Percentiles rank a stretch among this genome's conserved stretches.
phyloP scores from a whole-genome alignment of 1,140 invertebrate genomes.

The Musca vetustissima region DNA sequence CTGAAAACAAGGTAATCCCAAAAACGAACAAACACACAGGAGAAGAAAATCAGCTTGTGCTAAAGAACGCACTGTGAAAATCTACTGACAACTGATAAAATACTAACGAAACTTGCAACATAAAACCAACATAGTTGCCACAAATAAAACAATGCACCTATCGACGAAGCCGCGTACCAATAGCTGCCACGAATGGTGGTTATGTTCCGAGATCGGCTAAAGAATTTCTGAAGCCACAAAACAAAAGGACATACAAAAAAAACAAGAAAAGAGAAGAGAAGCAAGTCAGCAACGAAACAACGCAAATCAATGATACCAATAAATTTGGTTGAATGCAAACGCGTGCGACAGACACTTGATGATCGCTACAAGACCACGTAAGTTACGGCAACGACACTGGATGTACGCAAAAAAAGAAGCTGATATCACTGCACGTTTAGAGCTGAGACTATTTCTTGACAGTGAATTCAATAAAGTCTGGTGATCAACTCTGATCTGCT shows the following conservation, averaged over 20 bases:
- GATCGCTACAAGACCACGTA: not conserved
- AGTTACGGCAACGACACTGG: constrained; percentile 19
- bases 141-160: no score
- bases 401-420: constrained; percentile 11
- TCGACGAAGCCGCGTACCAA: no score
- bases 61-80: not conserved
- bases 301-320: constrained; percentile 35
- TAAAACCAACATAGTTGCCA: constrained; percentile 12
- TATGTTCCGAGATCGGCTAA: not conserved
- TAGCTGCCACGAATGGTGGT: not conserved
- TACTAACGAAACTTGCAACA: constrained; percentile 18
- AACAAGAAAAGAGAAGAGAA: not conserved
- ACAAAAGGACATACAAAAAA: not conserved
- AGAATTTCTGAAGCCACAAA: not conserved
- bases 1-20: not conserved
- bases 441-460: no score
- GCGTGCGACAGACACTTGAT: constrained; percentile 43
- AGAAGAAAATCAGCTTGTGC: not conserved
- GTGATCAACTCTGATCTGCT: constrained; percentile 2
- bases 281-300: not conserved
- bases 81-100: constrained; percentile 21
- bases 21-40: no score
- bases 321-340: constrained; percentile 54
- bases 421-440: no score
- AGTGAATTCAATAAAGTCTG: constrained; percentile 2